phyloP scores from a whole-genome alignment of 92 coral and sea anemone genomes.

The Meandrina meandrites region DNA sequence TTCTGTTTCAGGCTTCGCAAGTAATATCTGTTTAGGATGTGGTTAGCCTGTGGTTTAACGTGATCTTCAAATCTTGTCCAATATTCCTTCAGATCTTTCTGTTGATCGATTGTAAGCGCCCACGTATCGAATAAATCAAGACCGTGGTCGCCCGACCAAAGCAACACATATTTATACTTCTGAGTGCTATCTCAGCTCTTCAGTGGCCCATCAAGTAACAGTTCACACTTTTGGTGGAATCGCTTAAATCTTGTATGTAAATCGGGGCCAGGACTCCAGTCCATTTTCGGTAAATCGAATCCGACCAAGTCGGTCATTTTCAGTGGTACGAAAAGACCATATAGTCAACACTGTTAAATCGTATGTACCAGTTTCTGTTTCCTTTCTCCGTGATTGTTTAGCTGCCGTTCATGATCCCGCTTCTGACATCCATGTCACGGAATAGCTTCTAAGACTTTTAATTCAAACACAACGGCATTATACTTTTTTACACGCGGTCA shows the following conservation, averaged over 20 bases:
- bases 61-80: conserved; percentile 59
- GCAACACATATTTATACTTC: conserved; percentile 43
- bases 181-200: conserved; percentile 38
- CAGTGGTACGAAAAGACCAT: not conserved
- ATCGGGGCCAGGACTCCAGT: conserved; percentile 72
- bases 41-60: conserved; percentile 58
- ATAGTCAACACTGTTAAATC: not conserved
- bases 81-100: conserved; percentile 37
- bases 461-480: too few relatives aligned
- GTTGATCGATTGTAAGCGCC: conserved; percentile 29
- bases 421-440: conserved; percentile 52
- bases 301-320: conserved; percentile 68
- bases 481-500: too few relatives aligned
- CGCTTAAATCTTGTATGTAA: conserved; percentile 34
- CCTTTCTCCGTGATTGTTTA: not conserved
- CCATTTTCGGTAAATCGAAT: conserved; percentile 64
- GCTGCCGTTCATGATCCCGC: not conserved
- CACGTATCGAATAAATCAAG: conserved; percentile 55
- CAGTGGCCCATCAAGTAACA: conserved; percentile 65
- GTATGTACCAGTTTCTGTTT: not conserved
- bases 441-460: too few relatives aligned
- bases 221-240: conserved; percentile 60
- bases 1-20: conserved; percentile 56
- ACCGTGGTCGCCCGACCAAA: conserved; percentile 66
- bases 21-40: conserved; percentile 53